Evolutionary conservation across 1,140 invertebrate species (phyloP), one percentile per base, ranked within the genome.

Genomic region (Temnothorax longispinosus): DNA sequence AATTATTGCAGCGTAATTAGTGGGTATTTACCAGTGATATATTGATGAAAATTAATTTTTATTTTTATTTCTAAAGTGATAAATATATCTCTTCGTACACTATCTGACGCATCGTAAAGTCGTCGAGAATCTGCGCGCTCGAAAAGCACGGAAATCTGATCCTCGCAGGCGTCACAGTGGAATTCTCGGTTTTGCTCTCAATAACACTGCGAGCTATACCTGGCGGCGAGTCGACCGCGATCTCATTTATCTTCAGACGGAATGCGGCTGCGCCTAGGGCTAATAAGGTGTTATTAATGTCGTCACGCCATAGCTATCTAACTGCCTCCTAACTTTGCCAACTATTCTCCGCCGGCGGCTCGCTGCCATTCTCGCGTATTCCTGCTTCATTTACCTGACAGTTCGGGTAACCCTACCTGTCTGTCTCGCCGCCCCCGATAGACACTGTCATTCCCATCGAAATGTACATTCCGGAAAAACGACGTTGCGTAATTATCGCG

Each of bases 231-330:
- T 88, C 85, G 60, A 88, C 82, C 77, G 72, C 88, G 87, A 86
- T 92, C 85, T 75, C 91, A 90, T 92, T 84, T 88, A 91, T 92
- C 87, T 90, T 90, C 62, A 38, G 80, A 72, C 67, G 71, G 88
- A 85, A 90, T 91, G 88, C 86, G 88, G 82, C 60, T 89, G 71
- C 64, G 87, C 86, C 89, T 85, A 87, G 64, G 86, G 91, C 89
- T 92, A 92, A 92, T 92, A 92, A 92, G 91, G 87, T 92, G 89
- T 92, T 92, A 92, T 92, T 92, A 92, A 92, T 92, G 89, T 91
- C 91, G 82, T 90, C 89, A 92, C 87, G 89, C 89, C 89, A 88
- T 87, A 87, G 87, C 67, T 85, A 89, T 90, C 91, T 87, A 89
- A 89, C 89, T 92, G 69, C 87, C 56, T 87, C 78, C 87, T 88